A percentile compares a stretch with the other conserved stretches of the same genome.
Evolutionary conservation across 2,888 invertebrate species (phyloP).

Genomic region (Dinocampus coccinellae): DNA sequence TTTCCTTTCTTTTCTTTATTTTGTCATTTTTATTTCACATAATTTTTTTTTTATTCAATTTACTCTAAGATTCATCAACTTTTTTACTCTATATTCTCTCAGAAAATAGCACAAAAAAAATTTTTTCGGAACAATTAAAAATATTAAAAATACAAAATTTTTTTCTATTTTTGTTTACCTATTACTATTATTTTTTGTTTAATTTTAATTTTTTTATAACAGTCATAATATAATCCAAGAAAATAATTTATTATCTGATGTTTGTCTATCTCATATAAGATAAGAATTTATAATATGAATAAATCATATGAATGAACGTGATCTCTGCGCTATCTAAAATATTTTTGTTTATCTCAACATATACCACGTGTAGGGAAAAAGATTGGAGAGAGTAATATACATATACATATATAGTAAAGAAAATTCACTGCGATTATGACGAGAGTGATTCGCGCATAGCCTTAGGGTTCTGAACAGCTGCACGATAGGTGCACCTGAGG

Average conservation of each 20-base stretch:
- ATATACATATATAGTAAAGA: neutral
- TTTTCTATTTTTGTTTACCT: neutral
- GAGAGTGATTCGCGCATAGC: slow-evolving; percentile 32
- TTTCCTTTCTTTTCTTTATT: neutral
- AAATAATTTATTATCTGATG: slow-evolving; percentile 1
- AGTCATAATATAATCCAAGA: neutral
- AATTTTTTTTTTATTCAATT: too few relatives aligned
- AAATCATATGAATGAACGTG: neutral
- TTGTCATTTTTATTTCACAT: neutral
- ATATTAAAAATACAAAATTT: too few relatives aligned
- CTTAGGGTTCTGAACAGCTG: slow-evolving; percentile 46
- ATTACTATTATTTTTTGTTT: neutral
- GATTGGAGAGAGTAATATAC: neutral
- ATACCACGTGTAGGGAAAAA: neutral
- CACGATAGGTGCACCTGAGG: slow-evolving; percentile 46
- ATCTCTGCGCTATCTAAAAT: slow-evolving; percentile 12
- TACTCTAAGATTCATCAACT: too few relatives aligned
- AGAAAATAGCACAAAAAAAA: too few relatives aligned
- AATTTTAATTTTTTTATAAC: neutral
- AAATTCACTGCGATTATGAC: slow-evolving; percentile 26
- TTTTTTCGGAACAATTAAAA: too few relatives aligned
- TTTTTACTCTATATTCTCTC: too few relatives aligned
- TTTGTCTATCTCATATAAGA: slow-evolving; percentile 2
- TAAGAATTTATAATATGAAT: slow-evolving; percentile 8
- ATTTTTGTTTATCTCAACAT: slow-evolving; percentile 15